Conservation (phyloP, 2,797 vertebrate genomes). For the Parambassis ranga region DNA sequence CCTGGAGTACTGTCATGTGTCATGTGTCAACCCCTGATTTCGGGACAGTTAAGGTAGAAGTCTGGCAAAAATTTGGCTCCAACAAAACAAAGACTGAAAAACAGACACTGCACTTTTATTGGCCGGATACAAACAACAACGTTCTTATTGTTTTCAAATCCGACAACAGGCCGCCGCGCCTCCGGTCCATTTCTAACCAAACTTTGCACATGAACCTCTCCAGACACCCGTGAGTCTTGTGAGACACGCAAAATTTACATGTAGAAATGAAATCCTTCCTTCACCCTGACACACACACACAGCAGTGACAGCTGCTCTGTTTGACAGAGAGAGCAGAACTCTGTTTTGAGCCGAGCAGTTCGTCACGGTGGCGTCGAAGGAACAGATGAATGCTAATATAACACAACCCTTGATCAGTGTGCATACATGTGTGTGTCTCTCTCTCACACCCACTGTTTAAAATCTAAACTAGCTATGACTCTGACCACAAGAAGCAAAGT, state of each 20-base stretch:
- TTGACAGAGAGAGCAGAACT: too few species aligned
- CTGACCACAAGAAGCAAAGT: too few species aligned
- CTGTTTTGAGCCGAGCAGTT: too few species aligned
- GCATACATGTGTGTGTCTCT: background rate
- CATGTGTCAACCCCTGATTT: too few species aligned
- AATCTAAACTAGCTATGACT: too few species aligned
- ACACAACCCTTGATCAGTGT: background rate
- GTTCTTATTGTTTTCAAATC: conserved; percentile 7
- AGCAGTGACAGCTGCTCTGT: too few species aligned
- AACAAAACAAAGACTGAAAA: background rate
- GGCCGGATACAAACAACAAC: background rate
- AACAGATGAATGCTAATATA: too few species aligned
- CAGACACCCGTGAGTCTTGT: background rate
- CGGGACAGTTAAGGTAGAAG: background rate
- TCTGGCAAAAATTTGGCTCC: background rate
- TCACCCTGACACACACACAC: background rate
- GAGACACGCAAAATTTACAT: conserved; percentile 1
- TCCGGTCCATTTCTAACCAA: conserved; percentile 6
- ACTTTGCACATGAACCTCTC: conserved; percentile 31
- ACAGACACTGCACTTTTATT: background rate
- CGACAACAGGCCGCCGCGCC: background rate
- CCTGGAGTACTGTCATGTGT: too few species aligned
- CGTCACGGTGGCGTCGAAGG: too few species aligned
- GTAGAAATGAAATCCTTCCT: background rate
- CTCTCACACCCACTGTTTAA: too few species aligned